These are phyloP conservation scores for Chrysolina oricalcia DNA, from an alignment of 2,888 invertebrate species.

Conservation along the genomic window DNA sequence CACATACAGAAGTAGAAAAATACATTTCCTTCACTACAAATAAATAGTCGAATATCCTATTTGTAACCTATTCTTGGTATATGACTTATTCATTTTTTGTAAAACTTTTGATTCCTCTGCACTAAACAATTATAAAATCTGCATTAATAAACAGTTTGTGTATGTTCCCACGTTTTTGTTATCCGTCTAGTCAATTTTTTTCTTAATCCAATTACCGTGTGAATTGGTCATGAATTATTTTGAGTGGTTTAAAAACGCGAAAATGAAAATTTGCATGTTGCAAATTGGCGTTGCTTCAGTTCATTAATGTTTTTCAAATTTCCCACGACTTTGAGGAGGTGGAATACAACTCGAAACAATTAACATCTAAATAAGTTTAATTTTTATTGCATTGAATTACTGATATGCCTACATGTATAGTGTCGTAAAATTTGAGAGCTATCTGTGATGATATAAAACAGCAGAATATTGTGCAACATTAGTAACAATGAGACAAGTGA, in stretches of 20 bases:
- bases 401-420: background rate
- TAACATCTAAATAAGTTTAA: slow-evolving; percentile 12
- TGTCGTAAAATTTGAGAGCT: background rate
- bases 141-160: background rate
- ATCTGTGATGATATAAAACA: no score
- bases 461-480: no score
- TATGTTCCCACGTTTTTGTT: background rate
- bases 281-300: slow-evolving; percentile 8
- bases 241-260: background rate
- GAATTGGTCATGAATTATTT: background rate
- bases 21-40: no score
- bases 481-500: no score
- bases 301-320: slow-evolving; percentile 6
- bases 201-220: background rate
- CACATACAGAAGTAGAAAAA: no score
- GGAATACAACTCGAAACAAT: background rate
- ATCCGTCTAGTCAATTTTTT: no score
- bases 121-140: no score
- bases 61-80: no score
- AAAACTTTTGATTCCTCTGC: no score
- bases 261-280: slow-evolving; percentile 13
- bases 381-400: background rate
- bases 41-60: no score
- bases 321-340: slow-evolving; percentile 11
- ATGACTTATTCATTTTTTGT: no score